Base-by-base conservation (phyloP, 2,113 vertebrate genomes). In the Elanoides forficatus region DNA sequence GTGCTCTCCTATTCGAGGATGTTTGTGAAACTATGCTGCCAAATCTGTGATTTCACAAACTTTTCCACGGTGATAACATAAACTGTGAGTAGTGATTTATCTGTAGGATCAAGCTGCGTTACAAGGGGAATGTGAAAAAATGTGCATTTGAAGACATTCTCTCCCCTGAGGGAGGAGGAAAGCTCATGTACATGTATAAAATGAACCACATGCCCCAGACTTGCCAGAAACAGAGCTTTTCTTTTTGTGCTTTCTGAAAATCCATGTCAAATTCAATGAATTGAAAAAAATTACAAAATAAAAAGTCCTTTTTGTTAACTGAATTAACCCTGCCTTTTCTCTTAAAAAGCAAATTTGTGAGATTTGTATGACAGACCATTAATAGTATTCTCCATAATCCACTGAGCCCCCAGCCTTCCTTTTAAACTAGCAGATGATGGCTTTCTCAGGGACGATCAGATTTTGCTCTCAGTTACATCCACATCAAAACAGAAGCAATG, bases 11-110 rank as follows among this genome's bases (percentile, higher is more conserved):
- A 10, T 65, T 76, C 4, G 22, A 95, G 74, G 93, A 89, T 91
- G 87, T 91, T 96, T 93, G 63, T 90, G 87, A 91, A 93, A 67
- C 38, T 1, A 4, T 8, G 42, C 73, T 89, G 93, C 84, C 89
- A 86, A 79, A 95, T 94, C 88, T 85, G 81, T 73, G 84, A 95
- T 89, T 95, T 91, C 93, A 94, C 81, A 87, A 92, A 94, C 83
- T 92, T 74, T 94, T 96, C 90, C 81, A 68, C 53, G 2, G 79
- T 45, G 93, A 87, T 88, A 87, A 91, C 43, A 38, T 87, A 95
- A 96, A 97, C 88, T 95, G 56, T 6, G 53, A 95, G 53, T 6
- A 79, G 95, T 50, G 91, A 94, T 91, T 95, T 95, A 93, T 92
- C 88, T 45, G 48, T 38, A 52, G 88, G 68, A 92, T 93, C 40